Conservation (phyloP, 37 sponge, comb jelly and placozoan species). For the Chondrosia reniformis region DNA sequence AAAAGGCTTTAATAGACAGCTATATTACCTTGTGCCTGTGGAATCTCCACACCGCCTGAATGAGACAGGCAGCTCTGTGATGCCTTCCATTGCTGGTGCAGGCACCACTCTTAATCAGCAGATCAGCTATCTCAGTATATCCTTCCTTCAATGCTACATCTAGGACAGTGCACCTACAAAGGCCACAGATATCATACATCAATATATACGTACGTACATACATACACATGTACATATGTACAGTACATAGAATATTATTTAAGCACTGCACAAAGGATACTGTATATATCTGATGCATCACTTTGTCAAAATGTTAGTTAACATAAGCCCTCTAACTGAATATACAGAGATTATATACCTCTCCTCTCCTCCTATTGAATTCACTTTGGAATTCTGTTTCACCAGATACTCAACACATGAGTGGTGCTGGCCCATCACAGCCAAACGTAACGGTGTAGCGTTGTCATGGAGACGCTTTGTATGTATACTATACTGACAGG, state of each 20-base stretch:
- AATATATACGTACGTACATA: neutral
- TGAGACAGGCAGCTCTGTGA: conserved; percentile 70
- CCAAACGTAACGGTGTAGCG: neutral
- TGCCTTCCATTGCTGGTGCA: conserved; percentile 51
- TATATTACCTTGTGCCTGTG: conserved; percentile 3
- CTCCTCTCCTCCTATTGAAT: neutral
- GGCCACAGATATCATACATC: neutral
- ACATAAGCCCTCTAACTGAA: neutral
- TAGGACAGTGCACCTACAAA: conserved; percentile 19
- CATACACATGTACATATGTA: neutral
- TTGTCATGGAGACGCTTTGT: neutral
- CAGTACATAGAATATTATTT: too few species aligned
- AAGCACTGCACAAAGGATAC: too few species aligned
- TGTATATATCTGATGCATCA: too few species aligned
- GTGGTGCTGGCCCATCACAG: neutral
- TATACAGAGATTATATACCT: neutral
- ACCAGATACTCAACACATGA: neutral
- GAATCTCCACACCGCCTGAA: conserved; percentile 66
- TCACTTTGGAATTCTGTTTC: neutral
- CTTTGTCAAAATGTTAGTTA: too few species aligned
- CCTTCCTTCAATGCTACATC: conserved; percentile 25
- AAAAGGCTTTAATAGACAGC: too few species aligned
- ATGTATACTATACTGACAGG: neutral
- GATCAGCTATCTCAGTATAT: conserved; percentile 13
- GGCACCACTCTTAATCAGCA: conserved; percentile 37